Conservation (phyloP, 2,888 invertebrate genomes). For the Philaethria dido region DNA sequence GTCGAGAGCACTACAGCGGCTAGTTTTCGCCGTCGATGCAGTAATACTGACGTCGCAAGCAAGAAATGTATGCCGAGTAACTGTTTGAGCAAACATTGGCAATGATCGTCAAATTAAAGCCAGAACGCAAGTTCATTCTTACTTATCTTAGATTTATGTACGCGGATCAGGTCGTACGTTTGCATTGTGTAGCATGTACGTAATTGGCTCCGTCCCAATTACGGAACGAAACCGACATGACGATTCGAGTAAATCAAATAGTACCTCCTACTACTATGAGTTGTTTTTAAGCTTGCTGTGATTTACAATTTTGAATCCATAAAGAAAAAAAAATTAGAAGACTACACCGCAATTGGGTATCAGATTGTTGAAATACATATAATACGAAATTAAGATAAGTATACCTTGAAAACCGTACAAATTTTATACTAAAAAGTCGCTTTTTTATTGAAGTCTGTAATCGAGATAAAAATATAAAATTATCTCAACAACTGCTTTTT, state of each 20-base stretch:
- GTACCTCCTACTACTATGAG: conserved; percentile 1
- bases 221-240: conserved; percentile 40
- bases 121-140: conserved; percentile 48
- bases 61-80: conserved; percentile 75
- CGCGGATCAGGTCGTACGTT: conserved; percentile 48
- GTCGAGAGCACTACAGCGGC: conserved; percentile 72
- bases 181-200: conserved; percentile 46
- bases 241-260: conserved; percentile 39
- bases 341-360: neutral
- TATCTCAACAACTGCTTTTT: neutral
- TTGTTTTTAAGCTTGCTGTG: conserved; percentile 8
- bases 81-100: conserved; percentile 74
- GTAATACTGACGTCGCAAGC: conserved; percentile 52
- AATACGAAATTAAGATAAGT: conserved; percentile 1
- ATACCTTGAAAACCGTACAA: neutral
- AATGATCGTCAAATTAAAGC: conserved; percentile 72
- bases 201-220: conserved; percentile 50
- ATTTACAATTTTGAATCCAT: neutral
- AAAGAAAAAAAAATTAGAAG: neutral
- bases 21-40: conserved; percentile 66
- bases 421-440: neutral
- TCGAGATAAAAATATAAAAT: conserved; percentile 5
- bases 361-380: neutral
- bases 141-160: conserved; percentile 51
- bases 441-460: neutral